Evolutionary conservation across 2,113 vertebrate species (phyloP).

Genomic region (Hypocryptadius cinnamomeus): DNA sequence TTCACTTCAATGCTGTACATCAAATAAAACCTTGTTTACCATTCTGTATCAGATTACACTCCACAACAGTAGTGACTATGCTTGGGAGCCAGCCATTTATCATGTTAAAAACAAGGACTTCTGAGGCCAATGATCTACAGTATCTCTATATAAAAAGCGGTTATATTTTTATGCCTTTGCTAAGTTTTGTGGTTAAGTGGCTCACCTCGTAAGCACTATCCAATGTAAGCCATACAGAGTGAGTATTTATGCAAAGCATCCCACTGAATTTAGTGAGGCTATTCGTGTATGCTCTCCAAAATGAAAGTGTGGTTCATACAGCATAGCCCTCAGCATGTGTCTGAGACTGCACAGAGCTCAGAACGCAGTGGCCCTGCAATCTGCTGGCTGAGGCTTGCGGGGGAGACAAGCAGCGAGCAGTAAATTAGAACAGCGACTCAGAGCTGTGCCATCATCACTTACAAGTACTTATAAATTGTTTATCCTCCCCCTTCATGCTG

Average conservation of each 20-base stretch:
- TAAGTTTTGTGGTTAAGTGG: constrained; percentile 1
- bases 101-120: background rate
- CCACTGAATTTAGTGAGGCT: background rate
- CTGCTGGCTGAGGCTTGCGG: constrained; percentile 12
- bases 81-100: background rate
- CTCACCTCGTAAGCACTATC: background rate
- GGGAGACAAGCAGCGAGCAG: background rate
- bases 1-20: background rate
- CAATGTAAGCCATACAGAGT: background rate
- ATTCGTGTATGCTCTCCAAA: background rate
- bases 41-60: background rate
- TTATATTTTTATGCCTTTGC: background rate
- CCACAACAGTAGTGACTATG: background rate
- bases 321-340: background rate
- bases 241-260: constrained; percentile 12
- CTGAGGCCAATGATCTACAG: background rate
- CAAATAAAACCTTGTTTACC: background rate
- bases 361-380: background rate
- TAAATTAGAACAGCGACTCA: constrained; percentile 5
- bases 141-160: background rate
- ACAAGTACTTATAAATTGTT: constrained; percentile 61
- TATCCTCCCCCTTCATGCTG: constrained; percentile 41
- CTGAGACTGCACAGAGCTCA: background rate
- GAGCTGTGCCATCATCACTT: constrained; percentile 49
- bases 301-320: background rate